Evolutionary conservation across 2,113 vertebrate species (phyloP).

Genomic region (Ctenodactylus gundi): DNA sequence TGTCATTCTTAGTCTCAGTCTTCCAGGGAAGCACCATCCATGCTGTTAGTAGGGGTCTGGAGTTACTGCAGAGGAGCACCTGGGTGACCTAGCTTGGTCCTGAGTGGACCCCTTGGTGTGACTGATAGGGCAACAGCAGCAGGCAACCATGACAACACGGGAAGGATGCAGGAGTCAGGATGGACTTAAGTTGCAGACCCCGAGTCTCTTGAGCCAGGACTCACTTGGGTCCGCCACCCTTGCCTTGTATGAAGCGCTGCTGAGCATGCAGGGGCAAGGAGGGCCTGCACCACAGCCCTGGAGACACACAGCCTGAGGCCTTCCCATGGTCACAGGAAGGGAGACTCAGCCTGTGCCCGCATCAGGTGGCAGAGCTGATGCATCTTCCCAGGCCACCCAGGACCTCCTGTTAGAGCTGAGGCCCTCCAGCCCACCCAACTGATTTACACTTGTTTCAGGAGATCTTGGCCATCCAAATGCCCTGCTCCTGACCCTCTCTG

Average conservation of each 20-base stretch:
- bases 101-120: background rate
- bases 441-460: background rate
- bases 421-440: background rate
- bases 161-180: background rate
- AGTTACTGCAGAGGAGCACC: background rate
- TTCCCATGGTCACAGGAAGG: background rate
- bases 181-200: background rate
- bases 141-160: background rate
- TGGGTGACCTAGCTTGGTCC: background rate
- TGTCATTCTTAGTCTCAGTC: background rate
- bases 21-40: background rate
- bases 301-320: background rate
- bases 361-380: background rate
- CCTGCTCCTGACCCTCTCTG: background rate
- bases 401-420: background rate
- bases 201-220: background rate
- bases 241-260: background rate
- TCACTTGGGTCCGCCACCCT: too few species aligned
- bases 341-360: background rate
- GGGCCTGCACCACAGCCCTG: background rate
- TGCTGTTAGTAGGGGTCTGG: background rate
- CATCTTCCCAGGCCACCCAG: background rate
- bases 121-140: background rate
- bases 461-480: background rate
- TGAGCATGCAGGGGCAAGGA: background rate